Percentiles rank a stretch among this genome's conserved stretches.
These are phyloP conservation scores for Pseudopodoces humilis DNA, from an alignment of 2,113 vertebrate species.

Conservation along the genomic window DNA sequence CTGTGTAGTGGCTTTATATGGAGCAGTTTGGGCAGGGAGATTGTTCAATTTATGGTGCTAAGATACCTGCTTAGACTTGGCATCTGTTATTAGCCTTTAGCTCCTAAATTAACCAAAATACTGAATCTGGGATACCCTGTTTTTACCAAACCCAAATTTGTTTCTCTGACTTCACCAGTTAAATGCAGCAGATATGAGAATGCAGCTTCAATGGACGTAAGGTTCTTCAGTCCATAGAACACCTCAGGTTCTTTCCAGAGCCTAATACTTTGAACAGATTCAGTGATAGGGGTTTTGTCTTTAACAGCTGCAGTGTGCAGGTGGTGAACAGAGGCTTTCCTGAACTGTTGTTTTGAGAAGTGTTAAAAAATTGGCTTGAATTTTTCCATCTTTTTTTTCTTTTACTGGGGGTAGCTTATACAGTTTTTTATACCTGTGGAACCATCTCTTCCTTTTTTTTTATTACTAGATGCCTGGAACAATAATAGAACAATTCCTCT, in stretches of 20 bases:
- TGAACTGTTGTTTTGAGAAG: not conserved
- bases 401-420: not conserved
- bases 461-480: not conserved
- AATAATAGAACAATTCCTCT: not conserved
- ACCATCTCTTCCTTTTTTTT: not conserved
- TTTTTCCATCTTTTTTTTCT: not conserved
- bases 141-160: not conserved
- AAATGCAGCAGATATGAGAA: not conserved
- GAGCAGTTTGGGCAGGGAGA: not conserved
- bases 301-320: not conserved
- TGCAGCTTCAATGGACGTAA: not conserved
- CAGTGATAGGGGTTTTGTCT: not conserved
- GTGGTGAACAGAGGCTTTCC: not conserved
- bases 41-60: not conserved
- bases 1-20: not conserved
- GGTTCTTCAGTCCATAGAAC: not conserved
- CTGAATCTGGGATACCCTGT: not conserved
- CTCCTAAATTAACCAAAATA: not conserved
- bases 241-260: not conserved
- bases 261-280: not conserved
- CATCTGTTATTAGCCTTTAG: not conserved
- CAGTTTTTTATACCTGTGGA: not conserved
- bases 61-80: not conserved
- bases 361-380: not conserved
- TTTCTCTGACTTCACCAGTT: not conserved